A percentile compares a stretch with the other conserved stretches of the same genome.
phyloP scores from a whole-genome alignment of 2,113 vertebrate species.

The Dasyprocta punctata region DNA sequence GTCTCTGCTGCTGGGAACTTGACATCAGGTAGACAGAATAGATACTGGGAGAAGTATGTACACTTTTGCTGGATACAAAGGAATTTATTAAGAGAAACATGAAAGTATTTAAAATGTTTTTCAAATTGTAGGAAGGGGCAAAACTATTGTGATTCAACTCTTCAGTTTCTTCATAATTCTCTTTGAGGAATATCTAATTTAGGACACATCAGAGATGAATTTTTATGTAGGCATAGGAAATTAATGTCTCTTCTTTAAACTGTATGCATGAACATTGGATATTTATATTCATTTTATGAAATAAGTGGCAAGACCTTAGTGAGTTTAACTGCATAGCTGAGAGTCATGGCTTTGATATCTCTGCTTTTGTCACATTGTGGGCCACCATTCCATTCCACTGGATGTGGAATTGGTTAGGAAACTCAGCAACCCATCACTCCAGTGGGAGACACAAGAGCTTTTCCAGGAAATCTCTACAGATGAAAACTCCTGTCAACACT shows the following conservation, averaged over 20 bases:
- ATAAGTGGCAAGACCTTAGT: not conserved
- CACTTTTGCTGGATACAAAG: not conserved
- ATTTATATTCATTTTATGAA: not conserved
- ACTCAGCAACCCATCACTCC: fast-evolving
- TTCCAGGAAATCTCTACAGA: not conserved
- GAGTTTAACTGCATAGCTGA: not conserved
- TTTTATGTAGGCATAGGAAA: not conserved
- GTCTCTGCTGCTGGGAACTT: not conserved
- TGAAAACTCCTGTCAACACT: not conserved
- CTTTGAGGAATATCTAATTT: not conserved
- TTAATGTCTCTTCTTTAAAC: not conserved
- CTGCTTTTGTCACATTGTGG: not conserved
- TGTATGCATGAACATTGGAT: too few species aligned
- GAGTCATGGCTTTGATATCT: not conserved
- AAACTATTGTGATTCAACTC: not conserved
- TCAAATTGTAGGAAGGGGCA: not conserved
- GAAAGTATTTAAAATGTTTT: not conserved
- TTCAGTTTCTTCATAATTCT: not conserved
- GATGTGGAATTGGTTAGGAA: not conserved
- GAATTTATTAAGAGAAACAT: slow-evolving; percentile 7
- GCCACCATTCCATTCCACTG: not conserved
- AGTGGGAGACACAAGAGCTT: not conserved
- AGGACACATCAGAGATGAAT: not conserved
- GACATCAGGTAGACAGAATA: not conserved
- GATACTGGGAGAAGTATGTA: not conserved